phyloP scores from a whole-genome alignment of 2,888 invertebrate genomes.

The Drosophila quinaria region DNA sequence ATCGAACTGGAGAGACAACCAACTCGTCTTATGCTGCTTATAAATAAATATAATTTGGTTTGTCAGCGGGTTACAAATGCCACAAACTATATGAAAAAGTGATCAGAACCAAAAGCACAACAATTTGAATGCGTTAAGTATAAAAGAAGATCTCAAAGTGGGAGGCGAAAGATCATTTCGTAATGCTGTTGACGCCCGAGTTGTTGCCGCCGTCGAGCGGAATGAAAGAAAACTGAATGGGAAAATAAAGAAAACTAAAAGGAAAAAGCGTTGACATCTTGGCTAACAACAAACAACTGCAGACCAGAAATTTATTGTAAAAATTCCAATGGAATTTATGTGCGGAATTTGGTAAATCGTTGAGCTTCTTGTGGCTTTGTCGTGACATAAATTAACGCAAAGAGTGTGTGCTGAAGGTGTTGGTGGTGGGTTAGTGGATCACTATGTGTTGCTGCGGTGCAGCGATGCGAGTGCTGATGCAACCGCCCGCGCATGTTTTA shows the following conservation, averaged over 20 bases:
- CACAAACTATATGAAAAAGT: conserved; percentile 29
- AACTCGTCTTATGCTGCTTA: conserved; percentile 12
- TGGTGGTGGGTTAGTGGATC: conserved; percentile 15
- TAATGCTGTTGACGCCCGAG: conserved; percentile 50
- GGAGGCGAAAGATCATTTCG: conserved; percentile 65
- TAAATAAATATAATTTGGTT: conserved; percentile 49
- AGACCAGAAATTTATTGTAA: conserved; percentile 57
- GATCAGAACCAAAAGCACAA: conserved; percentile 12
- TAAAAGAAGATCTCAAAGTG: conserved; percentile 41
- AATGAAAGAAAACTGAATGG: conserved; percentile 19
- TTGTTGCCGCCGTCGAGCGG: background rate
- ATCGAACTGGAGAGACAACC: conserved; percentile 2
- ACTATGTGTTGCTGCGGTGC: conserved; percentile 53
- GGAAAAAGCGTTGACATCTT: conserved; percentile 69
- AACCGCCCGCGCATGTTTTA: conserved; percentile 63
- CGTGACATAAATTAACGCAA: conserved; percentile 75
- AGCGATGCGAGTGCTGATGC: conserved; percentile 64
- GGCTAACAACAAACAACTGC: conserved; percentile 65
- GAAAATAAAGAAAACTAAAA: conserved; percentile 20
- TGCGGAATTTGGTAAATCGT: conserved; percentile 69
- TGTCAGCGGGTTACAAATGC: conserved; percentile 48
- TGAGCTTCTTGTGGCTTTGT: conserved; percentile 34
- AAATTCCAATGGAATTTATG: conserved; percentile 71
- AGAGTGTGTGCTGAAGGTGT: conserved; percentile 42
- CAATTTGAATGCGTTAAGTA: conserved; percentile 23